Evolutionary conservation across 2,113 vertebrate genomes (phyloP), one percentile per base, ranked within the genome.

Genomic region (Gobius niger): DNA sequence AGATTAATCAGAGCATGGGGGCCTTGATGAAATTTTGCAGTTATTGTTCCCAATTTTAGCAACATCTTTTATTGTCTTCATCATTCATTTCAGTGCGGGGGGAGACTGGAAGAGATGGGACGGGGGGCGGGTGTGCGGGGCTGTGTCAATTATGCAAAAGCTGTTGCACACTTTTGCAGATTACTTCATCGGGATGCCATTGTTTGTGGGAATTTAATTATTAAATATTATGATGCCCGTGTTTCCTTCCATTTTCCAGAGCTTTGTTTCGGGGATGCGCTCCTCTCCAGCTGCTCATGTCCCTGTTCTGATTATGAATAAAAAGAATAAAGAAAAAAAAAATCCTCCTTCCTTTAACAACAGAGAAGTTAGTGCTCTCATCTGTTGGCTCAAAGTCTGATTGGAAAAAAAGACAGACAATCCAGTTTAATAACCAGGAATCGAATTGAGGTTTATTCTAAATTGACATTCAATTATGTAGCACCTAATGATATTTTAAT

Each of bases 1-100:
- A 96, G 96, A 98, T 99, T 98, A 98, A 99, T 98, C 97, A 98
- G 95, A 94, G 94, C 88, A 91, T 87, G 82, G 92, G 93, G 94
- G 86, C 86, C 96, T 97, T 98, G 96, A 98, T 98, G 96, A 97
- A 96, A 97, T 98, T 92, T 98, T 96, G 94, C 95, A 96, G 96
- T 99, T 98, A 98, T 99, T 99, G 97, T 97, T 95, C 96, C 95
- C 96, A 95, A 96, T 97, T 99, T 98, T 97, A 98, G 96, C 95
- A 98, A 96, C 95, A 96, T 98, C 96, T 97, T 97, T 98, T 98
- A 98, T 98, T 97, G 96, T 98, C 95, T 96, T 97, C 97, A 99
- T 98, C 96, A 96, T 95, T 99, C 96, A 98, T 97, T 34, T 34
- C 24, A 34, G 24, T 34, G 24, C 24, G 24, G 24, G 24, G 24